Evolutionary conservation across 2,888 invertebrate species (phyloP).

Genomic region (Drosophila nr. fundita): DNA sequence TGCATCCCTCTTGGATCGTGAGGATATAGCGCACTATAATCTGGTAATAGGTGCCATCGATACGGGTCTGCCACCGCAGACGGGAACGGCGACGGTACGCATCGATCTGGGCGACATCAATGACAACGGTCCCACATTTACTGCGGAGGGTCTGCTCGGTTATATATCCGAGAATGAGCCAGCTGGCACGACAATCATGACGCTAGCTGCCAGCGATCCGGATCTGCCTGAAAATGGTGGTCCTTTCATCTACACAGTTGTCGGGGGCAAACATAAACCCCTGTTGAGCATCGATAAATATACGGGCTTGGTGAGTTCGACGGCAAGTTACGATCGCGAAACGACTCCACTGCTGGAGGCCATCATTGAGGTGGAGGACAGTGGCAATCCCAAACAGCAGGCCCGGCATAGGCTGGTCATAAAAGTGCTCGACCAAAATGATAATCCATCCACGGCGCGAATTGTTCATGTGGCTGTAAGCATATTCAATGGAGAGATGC

Average conservation of each 20-base stretch:
- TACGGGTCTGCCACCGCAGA: slow-evolving; percentile 94
- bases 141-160: slow-evolving; percentile 89
- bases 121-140: slow-evolving; percentile 95
- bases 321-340: slow-evolving; percentile 93
- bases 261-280: slow-evolving; percentile 92
- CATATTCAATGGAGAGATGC: slow-evolving; percentile 91
- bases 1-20: slow-evolving; percentile 91
- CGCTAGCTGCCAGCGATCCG: slow-evolving; percentile 94
- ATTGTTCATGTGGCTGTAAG: slow-evolving; percentile 92
- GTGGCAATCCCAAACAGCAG: slow-evolving; percentile 92
- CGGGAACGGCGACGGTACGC: slow-evolving; percentile 94
- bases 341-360: slow-evolving; percentile 90
- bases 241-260: slow-evolving; percentile 92
- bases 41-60: slow-evolving; percentile 94
- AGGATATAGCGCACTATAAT: slow-evolving; percentile 90
- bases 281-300: slow-evolving; percentile 91
- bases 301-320: slow-evolving; percentile 92
- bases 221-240: slow-evolving; percentile 96
- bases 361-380: slow-evolving; percentile 94
- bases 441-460: slow-evolving; percentile 94
- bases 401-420: slow-evolving; percentile 92
- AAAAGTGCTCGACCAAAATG: slow-evolving; percentile 94
- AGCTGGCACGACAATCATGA: slow-evolving; percentile 92
- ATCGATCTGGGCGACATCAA: slow-evolving; percentile 94
- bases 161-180: slow-evolving; percentile 95